phyloP scores from a whole-genome alignment of 2,113 vertebrate genomes.

The Megaceryle maxima region DNA sequence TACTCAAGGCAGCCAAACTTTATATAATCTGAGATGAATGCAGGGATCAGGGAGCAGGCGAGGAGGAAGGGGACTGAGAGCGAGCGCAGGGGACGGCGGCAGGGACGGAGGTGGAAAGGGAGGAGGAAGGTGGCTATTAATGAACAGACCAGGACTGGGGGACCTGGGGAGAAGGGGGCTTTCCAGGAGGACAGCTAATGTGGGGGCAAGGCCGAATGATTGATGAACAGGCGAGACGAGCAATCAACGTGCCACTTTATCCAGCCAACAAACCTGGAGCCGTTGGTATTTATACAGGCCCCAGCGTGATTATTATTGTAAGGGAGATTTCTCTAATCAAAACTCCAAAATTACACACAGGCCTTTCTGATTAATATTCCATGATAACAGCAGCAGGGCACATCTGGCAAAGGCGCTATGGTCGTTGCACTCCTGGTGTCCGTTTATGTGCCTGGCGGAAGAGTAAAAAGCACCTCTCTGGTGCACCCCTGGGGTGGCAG shows the following conservation, averaged over 20 bases:
- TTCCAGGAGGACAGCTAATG: neutral
- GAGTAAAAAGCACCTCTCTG: neutral
- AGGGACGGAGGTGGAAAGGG: neutral
- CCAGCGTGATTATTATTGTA: conserved; percentile 80
- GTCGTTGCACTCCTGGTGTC: conserved; percentile 43
- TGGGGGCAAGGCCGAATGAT: conserved; percentile 47
- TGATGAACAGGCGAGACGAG: conserved; percentile 66
- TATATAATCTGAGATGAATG: conserved; percentile 61
- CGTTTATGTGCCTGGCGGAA: conserved; percentile 51
- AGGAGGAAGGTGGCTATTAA: conserved; percentile 4
- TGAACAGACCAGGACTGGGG: neutral
- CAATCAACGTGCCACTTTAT: conserved; percentile 66
- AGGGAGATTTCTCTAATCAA: conserved; percentile 81
- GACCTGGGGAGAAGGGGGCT: neutral
- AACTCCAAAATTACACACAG: conserved; percentile 78
- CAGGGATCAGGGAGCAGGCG: conserved; percentile 13
- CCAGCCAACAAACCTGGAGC: conserved; percentile 57
- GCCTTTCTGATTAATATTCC: conserved; percentile 80
- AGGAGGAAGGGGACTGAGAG: conserved; percentile 46
- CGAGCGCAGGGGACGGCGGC: neutral
- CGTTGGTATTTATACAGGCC: conserved; percentile 67
- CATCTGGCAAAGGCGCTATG: conserved; percentile 68
- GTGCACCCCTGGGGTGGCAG: accelerated
- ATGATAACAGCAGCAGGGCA: conserved; percentile 76
- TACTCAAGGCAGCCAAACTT: conserved; percentile 62